phyloP scores from a whole-genome alignment of 1,140 invertebrate species.

The fruit fly (Drosophila melanogaster) region Release_6_plus_ISO1_MT NT_033777.3:15885001-15885500 shows the following conservation, averaged over 20 bases:
- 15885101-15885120: slow-evolving; percentile 29
- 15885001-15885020: not conserved
- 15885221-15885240: slow-evolving; percentile 12
- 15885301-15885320: not conserved
- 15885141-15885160: slow-evolving; percentile 19
- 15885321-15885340: slow-evolving; percentile 12
- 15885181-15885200: slow-evolving; percentile 41
- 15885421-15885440: slow-evolving; percentile 9
- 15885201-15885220: not conserved
- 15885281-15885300: slow-evolving; percentile 1
- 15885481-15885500: slow-evolving; percentile 24
- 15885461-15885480: slow-evolving; percentile 18
- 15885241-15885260: not conserved
- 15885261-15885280: not conserved
- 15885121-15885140: slow-evolving; percentile 34
- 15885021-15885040: not conserved
- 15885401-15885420: slow-evolving; percentile 20
- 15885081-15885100: slow-evolving; percentile 23
- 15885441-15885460: slow-evolving; percentile 20
- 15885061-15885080: slow-evolving; percentile 16
- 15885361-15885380: slow-evolving; percentile 3
- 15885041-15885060: not conserved
- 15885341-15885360: not conserved
- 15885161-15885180: slow-evolving; percentile 22
- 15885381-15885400: not conserved